Percentiles rank a stretch among this genome's conserved stretches.
Conservation (phyloP, 2,797 vertebrate genomes). For the Denticeps clupeoides region DNA sequence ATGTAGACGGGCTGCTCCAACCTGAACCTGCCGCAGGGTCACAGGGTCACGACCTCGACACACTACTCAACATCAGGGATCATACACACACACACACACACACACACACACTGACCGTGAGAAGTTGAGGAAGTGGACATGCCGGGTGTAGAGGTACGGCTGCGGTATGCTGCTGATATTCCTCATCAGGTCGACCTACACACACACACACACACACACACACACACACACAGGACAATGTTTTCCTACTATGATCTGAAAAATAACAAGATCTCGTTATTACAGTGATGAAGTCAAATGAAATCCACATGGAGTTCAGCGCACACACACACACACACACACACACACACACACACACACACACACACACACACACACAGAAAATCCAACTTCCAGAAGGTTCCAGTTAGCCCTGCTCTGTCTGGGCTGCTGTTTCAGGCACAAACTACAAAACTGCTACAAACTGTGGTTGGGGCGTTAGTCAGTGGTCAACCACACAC, state of each 20-base stretch:
- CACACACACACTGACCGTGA: constrained; percentile 71
- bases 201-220: neutral
- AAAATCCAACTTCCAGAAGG: too few relatives aligned
- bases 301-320: too few relatives aligned
- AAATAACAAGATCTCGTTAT: too few relatives aligned
- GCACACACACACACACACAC: constrained; percentile 22
- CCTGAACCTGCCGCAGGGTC: constrained; percentile 82
- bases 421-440: too few relatives aligned
- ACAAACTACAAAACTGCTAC: too few relatives aligned
- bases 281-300: too few relatives aligned
- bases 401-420: too few relatives aligned
- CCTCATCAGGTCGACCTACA: constrained; percentile 88
- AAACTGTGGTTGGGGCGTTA: too few relatives aligned
- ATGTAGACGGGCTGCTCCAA: constrained; percentile 95
- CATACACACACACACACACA: neutral
- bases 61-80: too few relatives aligned
- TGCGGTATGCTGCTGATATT: constrained; percentile 91
- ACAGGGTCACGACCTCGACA: too few relatives aligned
- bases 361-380: neutral
- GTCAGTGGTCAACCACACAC: too few relatives aligned
- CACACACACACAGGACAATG: neutral
- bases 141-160: constrained; percentile 93
- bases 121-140: constrained; percentile 98
- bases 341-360: neutral
- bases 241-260: too few relatives aligned